A percentile compares a stretch with the other conserved stretches of the same genome.
Evolutionary conservation across 2,888 invertebrate species (phyloP).

Genomic region (Neuroscelio doddi): DNA sequence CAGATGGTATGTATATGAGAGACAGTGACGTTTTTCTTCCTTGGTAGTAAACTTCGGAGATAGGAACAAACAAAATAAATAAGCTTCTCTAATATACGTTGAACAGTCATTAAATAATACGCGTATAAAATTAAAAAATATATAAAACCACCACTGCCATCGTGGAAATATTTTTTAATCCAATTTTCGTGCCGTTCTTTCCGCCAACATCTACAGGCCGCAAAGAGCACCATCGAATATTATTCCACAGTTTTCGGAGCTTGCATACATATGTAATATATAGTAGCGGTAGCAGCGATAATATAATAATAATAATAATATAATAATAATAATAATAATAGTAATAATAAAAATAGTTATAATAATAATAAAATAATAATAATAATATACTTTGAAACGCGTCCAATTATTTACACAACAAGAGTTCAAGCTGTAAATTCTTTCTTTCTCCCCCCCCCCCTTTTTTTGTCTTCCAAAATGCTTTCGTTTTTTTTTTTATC

Average conservation of each 20-base stretch:
- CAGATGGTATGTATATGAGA: slow-evolving; percentile 51
- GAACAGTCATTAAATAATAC: slow-evolving; percentile 66
- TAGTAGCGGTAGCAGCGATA: slow-evolving; percentile 22
- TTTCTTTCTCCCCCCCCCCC: slow-evolving; percentile 39
- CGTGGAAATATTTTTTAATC: slow-evolving; percentile 7
- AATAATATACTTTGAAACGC: slow-evolving; percentile 57
- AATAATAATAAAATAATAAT: too few relatives aligned
- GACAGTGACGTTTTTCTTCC: slow-evolving; percentile 54
- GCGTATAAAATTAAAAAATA: slow-evolving; percentile 71
- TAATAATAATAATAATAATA: slow-evolving; percentile 24
- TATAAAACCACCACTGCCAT: slow-evolving; percentile 56
- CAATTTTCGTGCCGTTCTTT: slow-evolving; percentile 4
- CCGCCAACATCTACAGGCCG: slow-evolving; percentile 29
- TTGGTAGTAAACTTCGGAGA: slow-evolving; percentile 64
- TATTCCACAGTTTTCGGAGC: slow-evolving; percentile 12
- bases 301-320: slow-evolving; percentile 26
- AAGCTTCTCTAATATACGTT: slow-evolving; percentile 58
- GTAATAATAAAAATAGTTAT: background rate
- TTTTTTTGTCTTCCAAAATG: slow-evolving; percentile 43
- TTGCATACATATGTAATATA: slow-evolving; percentile 4
- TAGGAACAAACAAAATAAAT: slow-evolving; percentile 71
- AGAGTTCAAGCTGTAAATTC: slow-evolving; percentile 53
- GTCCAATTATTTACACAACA: slow-evolving; percentile 68
- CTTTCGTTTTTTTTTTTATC: slow-evolving; percentile 15
- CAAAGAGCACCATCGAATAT: slow-evolving; percentile 42